Evolutionary conservation across 2,888 invertebrate species (phyloP).

Genomic region (Eupeodes latifasciatus): DNA sequence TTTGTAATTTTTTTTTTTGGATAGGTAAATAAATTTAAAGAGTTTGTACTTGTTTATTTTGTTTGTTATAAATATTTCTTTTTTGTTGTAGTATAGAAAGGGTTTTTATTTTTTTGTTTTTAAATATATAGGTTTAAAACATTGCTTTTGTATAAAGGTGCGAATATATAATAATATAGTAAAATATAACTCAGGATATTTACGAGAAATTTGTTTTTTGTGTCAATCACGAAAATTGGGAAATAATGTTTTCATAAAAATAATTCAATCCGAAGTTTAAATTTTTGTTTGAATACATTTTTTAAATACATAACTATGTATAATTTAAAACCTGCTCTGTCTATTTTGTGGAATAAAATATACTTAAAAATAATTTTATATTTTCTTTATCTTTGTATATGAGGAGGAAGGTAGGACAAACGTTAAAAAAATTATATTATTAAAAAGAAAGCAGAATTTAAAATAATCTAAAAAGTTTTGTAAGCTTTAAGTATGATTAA

Average conservation of each 20-base stretch:
- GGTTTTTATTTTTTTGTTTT: conserved; percentile 3
- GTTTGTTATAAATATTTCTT: conserved; percentile 20
- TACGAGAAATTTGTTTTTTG: conserved; percentile 53
- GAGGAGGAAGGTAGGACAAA: no score
- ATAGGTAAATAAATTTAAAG: conserved; percentile 54
- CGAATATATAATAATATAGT: conserved; percentile 28
- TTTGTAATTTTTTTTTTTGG: conserved; percentile 67
- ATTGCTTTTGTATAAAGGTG: conserved; percentile 60
- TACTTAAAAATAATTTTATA: not conserved
- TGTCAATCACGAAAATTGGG: conserved; percentile 83
- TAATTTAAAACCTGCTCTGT: not conserved
- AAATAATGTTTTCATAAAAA: conserved; percentile 77
- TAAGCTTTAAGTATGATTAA: no score
- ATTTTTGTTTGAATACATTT: not conserved
- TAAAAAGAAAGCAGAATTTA: no score
- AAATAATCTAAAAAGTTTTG: no score
- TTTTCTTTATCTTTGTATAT: not conserved
- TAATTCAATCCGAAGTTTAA: conserved; percentile 14
- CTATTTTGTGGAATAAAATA: not conserved
- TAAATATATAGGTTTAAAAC: conserved; percentile 25
- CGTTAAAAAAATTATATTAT: no score
- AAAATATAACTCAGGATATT: conserved; percentile 50
- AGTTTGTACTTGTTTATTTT: conserved; percentile 21
- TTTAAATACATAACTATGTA: not conserved
- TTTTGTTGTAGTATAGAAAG: conserved; percentile 35